These are phyloP conservation scores for Macrophya alboannulata DNA, from an alignment of 2,888 invertebrate genomes.

Conservation along the genomic window DNA sequence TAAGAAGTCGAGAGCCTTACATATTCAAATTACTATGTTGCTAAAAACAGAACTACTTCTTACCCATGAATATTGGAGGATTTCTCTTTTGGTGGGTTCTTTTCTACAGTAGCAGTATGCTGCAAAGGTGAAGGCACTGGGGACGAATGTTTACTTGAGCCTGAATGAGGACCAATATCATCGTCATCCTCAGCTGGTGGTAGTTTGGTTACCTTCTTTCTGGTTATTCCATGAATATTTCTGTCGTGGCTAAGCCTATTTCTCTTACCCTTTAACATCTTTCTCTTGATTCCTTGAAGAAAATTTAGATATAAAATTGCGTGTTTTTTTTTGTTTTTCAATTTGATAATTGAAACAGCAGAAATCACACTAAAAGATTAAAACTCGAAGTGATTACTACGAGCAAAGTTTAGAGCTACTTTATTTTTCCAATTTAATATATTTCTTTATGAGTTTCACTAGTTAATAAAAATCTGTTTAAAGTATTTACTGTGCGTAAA, in stretches of 20 bases:
- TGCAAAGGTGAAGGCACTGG: conserved; percentile 81
- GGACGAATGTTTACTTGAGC: conserved; percentile 82
- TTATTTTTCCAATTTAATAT: background rate
- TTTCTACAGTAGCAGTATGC: conserved; percentile 69
- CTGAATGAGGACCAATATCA: conserved; percentile 78
- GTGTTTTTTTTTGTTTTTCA: background rate
- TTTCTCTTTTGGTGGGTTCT: conserved; percentile 76
- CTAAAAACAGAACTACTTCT: conserved; percentile 48
- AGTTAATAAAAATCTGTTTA: background rate
- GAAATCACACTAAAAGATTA: too few species aligned
- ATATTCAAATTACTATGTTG: background rate
- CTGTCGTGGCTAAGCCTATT: conserved; percentile 73
- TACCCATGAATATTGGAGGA: conserved; percentile 75
- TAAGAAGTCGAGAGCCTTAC: background rate
- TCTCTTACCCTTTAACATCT: conserved; percentile 78
- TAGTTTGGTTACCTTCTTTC: conserved; percentile 71
- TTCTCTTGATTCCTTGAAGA: conserved; percentile 78
- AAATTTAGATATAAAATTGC: conserved; percentile 1
- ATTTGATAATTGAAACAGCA: too few species aligned
- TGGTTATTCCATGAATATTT: conserved; percentile 70
- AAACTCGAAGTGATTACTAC: too few species aligned
- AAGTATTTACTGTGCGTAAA: conserved; percentile 13
- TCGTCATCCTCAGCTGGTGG: conserved; percentile 78
- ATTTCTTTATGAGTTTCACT: background rate
- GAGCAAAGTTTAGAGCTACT: background rate